phyloP scores from a whole-genome alignment of 2,113 vertebrate species.

The Heteronetta atricapilla region DNA sequence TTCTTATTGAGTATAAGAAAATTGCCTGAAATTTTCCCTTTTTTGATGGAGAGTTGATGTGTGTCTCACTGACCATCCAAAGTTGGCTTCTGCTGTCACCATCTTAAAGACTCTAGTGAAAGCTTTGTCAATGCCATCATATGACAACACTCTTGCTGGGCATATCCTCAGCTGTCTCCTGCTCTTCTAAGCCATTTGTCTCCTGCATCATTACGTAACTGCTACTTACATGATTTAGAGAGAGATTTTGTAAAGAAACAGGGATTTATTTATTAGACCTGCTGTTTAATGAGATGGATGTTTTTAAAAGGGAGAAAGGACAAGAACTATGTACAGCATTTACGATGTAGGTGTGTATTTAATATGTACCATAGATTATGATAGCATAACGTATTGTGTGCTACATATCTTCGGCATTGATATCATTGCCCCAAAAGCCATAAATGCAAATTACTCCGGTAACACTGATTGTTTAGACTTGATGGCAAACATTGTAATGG shows the following conservation, averaged over 20 bases:
- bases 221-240: not conserved
- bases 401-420: too few relatives aligned
- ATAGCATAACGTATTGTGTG: not conserved
- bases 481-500: not conserved
- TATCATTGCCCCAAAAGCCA: not conserved
- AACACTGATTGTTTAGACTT: not conserved
- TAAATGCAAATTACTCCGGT: not conserved
- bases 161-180: not conserved
- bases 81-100: not conserved
- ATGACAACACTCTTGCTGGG: not conserved
- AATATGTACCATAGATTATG: not conserved
- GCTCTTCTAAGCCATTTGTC: not conserved
- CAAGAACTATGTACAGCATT: not conserved
- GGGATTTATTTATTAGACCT: not conserved
- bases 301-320: not conserved
- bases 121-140: not conserved
- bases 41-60: not conserved
- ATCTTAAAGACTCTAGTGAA: not conserved
- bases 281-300: not conserved
- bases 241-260: not conserved
- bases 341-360: not conserved
- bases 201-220: not conserved
- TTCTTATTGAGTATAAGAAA: not conserved
- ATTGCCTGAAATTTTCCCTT: not conserved
- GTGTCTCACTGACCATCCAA: not conserved